Evolutionary conservation across 2,113 vertebrate species (phyloP).

Genomic region (Jacana jacana): DNA sequence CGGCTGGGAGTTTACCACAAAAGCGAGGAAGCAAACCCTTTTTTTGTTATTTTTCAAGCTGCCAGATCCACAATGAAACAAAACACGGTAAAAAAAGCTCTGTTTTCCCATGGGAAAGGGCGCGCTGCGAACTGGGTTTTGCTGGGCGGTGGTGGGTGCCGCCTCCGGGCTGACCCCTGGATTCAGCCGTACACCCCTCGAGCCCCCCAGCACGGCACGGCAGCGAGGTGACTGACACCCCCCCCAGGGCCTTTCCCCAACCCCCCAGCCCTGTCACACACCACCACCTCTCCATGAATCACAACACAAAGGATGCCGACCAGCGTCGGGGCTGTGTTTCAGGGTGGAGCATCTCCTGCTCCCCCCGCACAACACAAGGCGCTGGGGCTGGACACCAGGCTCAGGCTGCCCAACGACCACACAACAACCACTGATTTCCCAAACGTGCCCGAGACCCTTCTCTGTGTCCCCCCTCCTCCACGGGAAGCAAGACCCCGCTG

Average conservation of each 20-base stretch:
- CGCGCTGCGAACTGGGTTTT: neutral
- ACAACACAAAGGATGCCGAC: fast-evolving
- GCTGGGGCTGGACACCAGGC: neutral
- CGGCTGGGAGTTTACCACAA: neutral
- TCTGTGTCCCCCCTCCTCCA: no score
- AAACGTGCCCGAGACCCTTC: fast-evolving
- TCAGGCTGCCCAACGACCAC: neutral
- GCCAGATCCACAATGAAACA: neutral
- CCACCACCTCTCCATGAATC: no score
- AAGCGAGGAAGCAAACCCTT: neutral
- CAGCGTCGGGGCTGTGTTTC: fast-evolving
- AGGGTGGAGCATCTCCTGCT: neutral
- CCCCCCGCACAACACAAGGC: fast-evolving
- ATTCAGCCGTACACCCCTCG: fast-evolving
- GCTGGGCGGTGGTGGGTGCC: neutral
- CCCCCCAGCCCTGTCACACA: no score
- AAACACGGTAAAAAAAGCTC: neutral
- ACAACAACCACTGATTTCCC: neutral
- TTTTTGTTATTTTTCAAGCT: neutral
- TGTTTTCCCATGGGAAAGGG: neutral
- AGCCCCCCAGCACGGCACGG: neutral
- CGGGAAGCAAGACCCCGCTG: neutral
- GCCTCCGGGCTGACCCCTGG: fast-evolving
- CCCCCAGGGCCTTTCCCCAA: neutral
- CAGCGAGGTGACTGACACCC: no score